Evolutionary conservation across 2,113 vertebrate genomes (phyloP), one percentile per base, ranked within the genome.

Genomic region (Nannospalax galili): DNA sequence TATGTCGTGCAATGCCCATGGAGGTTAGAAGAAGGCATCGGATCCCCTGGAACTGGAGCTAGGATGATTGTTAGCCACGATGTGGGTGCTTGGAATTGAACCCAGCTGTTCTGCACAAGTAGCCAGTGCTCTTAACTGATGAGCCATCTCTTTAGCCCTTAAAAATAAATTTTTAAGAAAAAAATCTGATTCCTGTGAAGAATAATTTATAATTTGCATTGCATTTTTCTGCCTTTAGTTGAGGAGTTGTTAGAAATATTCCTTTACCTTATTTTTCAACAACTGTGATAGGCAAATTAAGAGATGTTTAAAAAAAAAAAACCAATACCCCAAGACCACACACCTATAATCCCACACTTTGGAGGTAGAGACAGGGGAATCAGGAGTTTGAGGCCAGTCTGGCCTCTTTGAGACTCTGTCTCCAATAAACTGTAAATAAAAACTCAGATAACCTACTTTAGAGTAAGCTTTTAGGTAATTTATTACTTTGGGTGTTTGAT

Each of bases 211-310:
- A 28, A 67, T 88, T 70, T 45, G 65, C 60, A 69, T 96, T 88
- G 74, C 20, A 87, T 90, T 97, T 97, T 92, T 67, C 69, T 92
- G 52, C 74, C 74, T 96, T 92, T 92, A 84, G 52, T 67, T 79
- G 72, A 92, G 96, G 48, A 78, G 37, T 16, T 84, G 19, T 92
- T 96, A 80, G 70, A 95, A 91, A 79, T 89, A 75, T 92, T 96
- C 65, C 45, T 93, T 87, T 74, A 15, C 81, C 48, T 94, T 95
- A 91, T 85, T 95, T 97, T 95, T 95, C n/a, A 60, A 65, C 22
- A 75, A 32, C 75, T 92, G n/a, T 84, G 52, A 48, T 91, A 94
- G 84, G 92, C 79, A 94, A 90, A 93, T 92, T 92, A 91, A 70
- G 64, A 93, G 52, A 26, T 52, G 14, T 62, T 73, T 32, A 35